Conservation (phyloP, 2,888 invertebrate genomes). For the Clanis bilineata region DNA sequence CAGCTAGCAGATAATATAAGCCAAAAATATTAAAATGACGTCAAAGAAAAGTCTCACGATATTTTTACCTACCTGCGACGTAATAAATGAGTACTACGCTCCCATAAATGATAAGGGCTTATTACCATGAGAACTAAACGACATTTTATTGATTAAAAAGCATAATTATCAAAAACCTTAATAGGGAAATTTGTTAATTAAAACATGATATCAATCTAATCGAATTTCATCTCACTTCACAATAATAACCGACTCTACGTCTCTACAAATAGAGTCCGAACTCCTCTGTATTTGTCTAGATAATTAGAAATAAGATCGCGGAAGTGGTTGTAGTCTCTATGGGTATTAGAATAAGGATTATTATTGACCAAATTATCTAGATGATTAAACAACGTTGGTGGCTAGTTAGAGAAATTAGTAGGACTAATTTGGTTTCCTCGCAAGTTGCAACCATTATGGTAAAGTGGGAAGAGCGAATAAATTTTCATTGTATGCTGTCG, state of each 20-base stretch:
- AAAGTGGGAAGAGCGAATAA: conserved; percentile 7
- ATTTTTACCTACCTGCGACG: background rate
- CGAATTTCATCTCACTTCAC: background rate
- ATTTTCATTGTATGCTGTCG: conserved; percentile 8
- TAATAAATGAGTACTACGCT: background rate
- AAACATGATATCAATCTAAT: conserved; percentile 19
- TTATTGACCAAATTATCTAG: background rate
- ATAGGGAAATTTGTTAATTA: conserved; percentile 14
- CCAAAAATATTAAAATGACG: too few species aligned
- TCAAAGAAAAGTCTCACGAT: too few species aligned
- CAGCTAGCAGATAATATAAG: too few species aligned
- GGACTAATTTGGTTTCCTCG: conserved; percentile 13
- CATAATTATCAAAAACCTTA: conserved; percentile 11
- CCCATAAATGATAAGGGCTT: background rate
- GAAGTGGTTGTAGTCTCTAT: background rate
- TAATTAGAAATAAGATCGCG: background rate
- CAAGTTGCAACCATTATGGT: conserved; percentile 3
- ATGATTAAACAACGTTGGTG: conserved; percentile 20
- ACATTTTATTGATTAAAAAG: conserved; percentile 4
- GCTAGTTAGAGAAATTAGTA: conserved; percentile 19
- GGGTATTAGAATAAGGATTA: background rate
- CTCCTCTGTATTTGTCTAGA: background rate
- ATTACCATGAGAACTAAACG: conserved; percentile 7
- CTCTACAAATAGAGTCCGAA: background rate
- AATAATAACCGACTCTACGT: background rate